Base-by-base conservation (phyloP, 2,888 invertebrate species). In the Tanytarsus gracilentus region DNA sequence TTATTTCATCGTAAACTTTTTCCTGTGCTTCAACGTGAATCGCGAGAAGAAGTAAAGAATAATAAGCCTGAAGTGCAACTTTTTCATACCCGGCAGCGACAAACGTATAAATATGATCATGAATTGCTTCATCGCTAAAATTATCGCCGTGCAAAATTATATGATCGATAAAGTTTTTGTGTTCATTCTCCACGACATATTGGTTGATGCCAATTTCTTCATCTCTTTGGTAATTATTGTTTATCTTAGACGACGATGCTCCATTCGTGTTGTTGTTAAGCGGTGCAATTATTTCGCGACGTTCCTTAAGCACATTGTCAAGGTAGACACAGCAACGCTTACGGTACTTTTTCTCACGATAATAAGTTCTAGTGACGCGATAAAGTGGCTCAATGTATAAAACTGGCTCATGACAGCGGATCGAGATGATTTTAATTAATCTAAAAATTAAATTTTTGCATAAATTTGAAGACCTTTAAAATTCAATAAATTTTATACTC, bases 31-130 rank as follows among this genome's bases (percentile, higher is more conserved):
- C 58, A 1, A 26, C 11, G 23, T 58, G 48, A n/a, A 58, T 58
- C 9, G 58, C 58, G 21, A 58, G 58, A 6, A 58, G 30, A 8
- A 58, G 29, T 3, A 58, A 14, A 21, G 48, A 48, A 7, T 21
- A 29, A 44, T 26, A 11, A 14, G 30, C 48, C 21, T 58, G 58
- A 8, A 58, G 23, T 29, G 58, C 58, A 3, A 36, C 33, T 7
- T 44, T 58, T 33, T 58, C 58, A 16, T 48, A 58, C 18, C 58
- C 58, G 1, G 58, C 58, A 30, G 48, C 58, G 29, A 58, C 33
- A 7, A 58, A 29, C n/a, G 58, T 58, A 25, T 58, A 58, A 25
- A 58, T 48, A 48, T 58, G 58, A 58, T 58, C 58, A n/a, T 48
- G 44, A 23, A 58, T 44, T 48, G 44, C 58, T 58, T 48, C 48